phyloP scores from a whole-genome alignment of 1,140 invertebrate species.

The Andrena cerasifolii region DNA sequence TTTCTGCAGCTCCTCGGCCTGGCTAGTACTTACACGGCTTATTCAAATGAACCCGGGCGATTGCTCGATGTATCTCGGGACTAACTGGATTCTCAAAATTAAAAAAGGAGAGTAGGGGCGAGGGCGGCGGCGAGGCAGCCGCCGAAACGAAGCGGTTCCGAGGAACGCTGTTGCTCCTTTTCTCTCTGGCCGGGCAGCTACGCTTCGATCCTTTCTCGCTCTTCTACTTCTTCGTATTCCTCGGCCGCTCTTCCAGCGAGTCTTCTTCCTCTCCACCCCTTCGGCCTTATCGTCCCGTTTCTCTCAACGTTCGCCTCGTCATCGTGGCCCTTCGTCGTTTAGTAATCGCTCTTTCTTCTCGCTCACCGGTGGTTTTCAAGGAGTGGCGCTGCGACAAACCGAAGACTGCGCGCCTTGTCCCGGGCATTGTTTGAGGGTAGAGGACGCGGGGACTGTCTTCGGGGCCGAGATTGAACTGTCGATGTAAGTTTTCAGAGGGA shows the following conservation, averaged over 20 bases:
- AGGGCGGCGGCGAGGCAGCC: neutral
- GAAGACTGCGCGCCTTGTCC: neutral
- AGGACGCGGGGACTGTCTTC: neutral
- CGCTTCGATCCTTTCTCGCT: constrained; percentile 25
- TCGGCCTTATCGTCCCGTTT: constrained; percentile 3
- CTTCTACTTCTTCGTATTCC: constrained; percentile 1
- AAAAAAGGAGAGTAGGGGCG: constrained; percentile 71
- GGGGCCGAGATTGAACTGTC: neutral
- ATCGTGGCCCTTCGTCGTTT: constrained; percentile 43
- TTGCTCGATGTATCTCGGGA: constrained; percentile 76
- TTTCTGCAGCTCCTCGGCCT: constrained; percentile 57
- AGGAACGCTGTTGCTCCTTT: constrained; percentile 49
- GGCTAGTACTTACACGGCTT: constrained; percentile 79
- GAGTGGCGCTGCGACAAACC: constrained; percentile 41
- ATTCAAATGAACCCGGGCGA: constrained; percentile 78
- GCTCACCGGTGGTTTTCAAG: constrained; percentile 12
- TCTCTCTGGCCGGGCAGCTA: constrained; percentile 26
- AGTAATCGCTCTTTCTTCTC: constrained; percentile 25
- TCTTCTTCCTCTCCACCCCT: neutral
- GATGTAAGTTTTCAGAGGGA: constrained; percentile 13
- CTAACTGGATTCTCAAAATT: constrained; percentile 81
- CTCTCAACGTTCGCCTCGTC: constrained; percentile 30
- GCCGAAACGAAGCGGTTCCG: constrained; percentile 41
- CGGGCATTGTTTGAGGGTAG: neutral
- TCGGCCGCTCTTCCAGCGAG: neutral